Evolutionary conservation across 2,797 vertebrate genomes (phyloP).

Genomic region (Rallus crepitans): DNA sequence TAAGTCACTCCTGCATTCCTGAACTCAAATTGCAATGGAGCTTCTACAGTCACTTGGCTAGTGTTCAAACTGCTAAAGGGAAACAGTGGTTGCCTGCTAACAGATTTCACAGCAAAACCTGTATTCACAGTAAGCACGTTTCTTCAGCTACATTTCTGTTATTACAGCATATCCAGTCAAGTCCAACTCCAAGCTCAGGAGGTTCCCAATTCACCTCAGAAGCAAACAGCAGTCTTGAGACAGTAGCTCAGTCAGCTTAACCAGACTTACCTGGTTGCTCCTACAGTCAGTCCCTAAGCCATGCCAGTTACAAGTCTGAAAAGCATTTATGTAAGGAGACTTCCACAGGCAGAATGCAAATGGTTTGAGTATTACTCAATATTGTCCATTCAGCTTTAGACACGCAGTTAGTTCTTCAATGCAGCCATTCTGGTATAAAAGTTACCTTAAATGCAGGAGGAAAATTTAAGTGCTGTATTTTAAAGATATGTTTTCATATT

Average conservation of each 20-base stretch:
- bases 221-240: neutral
- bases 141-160: neutral
- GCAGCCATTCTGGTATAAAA: neutral
- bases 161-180: neutral
- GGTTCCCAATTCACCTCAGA: neutral
- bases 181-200: neutral
- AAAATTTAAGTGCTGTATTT: neutral
- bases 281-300: neutral
- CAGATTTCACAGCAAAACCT: neutral
- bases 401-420: neutral
- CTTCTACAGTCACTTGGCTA: neutral
- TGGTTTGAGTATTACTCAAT: neutral
- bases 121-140: neutral
- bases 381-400: neutral
- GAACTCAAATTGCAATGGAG: neutral
- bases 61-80: neutral
- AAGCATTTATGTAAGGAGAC: neutral
- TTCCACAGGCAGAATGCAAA: neutral
- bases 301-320: neutral
- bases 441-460: neutral
- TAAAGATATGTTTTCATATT: neutral
- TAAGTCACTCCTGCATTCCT: neutral
- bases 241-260: neutral
- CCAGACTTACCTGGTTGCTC: neutral
- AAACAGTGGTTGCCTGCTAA: neutral